Percentiles rank a stretch among this genome's conserved stretches.
Conservation (phyloP, 2,888 invertebrate species). For the Apodemia mormo region DNA sequence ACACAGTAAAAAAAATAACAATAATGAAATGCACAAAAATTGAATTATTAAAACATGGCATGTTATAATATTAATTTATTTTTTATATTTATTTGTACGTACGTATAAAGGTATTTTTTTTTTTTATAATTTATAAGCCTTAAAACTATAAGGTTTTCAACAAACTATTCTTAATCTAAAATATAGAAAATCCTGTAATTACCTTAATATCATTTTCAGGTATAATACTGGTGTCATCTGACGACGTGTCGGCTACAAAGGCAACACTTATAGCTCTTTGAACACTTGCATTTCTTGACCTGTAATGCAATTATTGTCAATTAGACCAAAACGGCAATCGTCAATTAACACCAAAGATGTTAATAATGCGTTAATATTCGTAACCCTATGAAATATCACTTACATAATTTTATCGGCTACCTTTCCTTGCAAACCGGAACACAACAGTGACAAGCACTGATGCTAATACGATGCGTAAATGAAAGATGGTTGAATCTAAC, state of each 20-base stretch:
- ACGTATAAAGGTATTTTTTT: too few species aligned
- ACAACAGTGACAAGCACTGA: too few species aligned
- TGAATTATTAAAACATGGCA: too few species aligned
- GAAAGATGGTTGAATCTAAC: neutral
- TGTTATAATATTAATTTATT: too few species aligned
- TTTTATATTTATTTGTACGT: too few species aligned
- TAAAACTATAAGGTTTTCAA: too few species aligned
- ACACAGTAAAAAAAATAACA: too few species aligned
- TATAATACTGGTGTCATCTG: conserved; percentile 40
- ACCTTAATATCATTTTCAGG: conserved; percentile 48
- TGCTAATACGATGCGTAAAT: too few species aligned
- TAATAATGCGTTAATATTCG: neutral
- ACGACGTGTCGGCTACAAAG: conserved; percentile 46
- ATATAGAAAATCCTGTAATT: neutral
- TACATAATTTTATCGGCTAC: neutral
- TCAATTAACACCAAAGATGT: neutral
- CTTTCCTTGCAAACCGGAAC: neutral
- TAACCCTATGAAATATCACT: neutral
- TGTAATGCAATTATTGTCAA: conserved; percentile 49
- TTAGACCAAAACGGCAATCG: conserved; percentile 31
- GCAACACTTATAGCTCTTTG: conserved; percentile 45
- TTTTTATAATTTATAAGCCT: too few species aligned
- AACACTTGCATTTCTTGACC: conserved; percentile 65
- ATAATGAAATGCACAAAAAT: too few species aligned
- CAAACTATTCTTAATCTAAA: too few species aligned